Percentiles rank a stretch among this genome's conserved stretches.
Evolutionary conservation across 2,113 vertebrate genomes (phyloP).

Genomic region (Engystomops pustulosus): DNA sequence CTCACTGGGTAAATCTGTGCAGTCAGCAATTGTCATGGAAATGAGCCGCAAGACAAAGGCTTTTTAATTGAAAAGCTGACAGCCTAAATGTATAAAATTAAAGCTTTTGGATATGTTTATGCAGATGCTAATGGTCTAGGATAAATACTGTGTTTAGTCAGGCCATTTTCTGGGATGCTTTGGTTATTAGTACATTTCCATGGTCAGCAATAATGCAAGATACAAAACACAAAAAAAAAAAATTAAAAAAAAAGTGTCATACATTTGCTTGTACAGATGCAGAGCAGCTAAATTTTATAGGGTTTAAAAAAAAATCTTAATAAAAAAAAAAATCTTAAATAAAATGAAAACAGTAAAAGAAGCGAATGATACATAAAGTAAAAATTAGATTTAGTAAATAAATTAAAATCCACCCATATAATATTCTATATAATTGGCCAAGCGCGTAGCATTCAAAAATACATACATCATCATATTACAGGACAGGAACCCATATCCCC

Average conservation of each 20-base stretch:
- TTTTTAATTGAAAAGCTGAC: conserved; percentile 34
- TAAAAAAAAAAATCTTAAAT: not conserved
- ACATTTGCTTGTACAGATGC: no score
- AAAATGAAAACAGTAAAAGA: no score
- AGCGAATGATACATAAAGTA: no score
- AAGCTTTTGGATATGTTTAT: conserved; percentile 23
- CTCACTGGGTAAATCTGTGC: conserved; percentile 6
- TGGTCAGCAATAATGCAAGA: not conserved
- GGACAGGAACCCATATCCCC: not conserved
- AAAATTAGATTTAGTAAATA: no score
- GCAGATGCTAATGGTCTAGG: conserved; percentile 1
- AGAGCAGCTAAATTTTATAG: no score
- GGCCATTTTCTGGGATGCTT: not conserved
- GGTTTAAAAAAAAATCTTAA: not conserved
- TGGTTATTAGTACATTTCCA: not conserved
- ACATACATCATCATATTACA: not conserved
- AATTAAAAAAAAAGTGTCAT: not conserved
- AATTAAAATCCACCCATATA: not conserved
- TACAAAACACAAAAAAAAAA: no score
- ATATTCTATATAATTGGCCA: not conserved
- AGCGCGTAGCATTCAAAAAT: not conserved
- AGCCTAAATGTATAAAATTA: conserved; percentile 26
- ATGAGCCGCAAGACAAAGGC: conserved; percentile 18
- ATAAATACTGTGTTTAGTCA: conserved; percentile 9
- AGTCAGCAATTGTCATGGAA: conserved; percentile 40